Conservation (phyloP, 2,888 invertebrate species). For the Chaitophorus viminalis region DNA sequence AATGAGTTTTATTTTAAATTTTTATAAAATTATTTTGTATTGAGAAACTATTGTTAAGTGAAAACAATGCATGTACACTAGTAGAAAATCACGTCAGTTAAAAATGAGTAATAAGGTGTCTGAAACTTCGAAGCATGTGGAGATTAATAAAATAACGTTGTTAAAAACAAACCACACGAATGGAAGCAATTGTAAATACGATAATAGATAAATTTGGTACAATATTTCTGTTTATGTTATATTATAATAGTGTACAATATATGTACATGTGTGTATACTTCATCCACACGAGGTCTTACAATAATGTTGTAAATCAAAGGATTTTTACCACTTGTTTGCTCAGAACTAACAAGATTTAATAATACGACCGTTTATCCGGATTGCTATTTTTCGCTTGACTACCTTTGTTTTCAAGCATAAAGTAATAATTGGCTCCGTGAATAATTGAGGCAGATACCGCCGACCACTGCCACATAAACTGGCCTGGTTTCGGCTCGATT, state of each 20-base stretch:
- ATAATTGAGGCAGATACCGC: not conserved
- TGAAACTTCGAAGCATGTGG: not conserved
- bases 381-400: not conserved
- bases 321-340: conserved; percentile 47
- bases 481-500: not conserved
- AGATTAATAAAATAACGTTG: not conserved
- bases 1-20: not conserved
- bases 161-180: not conserved
- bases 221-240: too few relatives aligned
- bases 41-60: not conserved
- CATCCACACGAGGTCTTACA: not conserved
- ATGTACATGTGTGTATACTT: not conserved
- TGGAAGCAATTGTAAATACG: not conserved
- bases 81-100: not conserved
- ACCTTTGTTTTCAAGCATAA: not conserved
- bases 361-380: not conserved
- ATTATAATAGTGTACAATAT: too few relatives aligned
- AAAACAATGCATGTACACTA: not conserved
- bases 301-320: conserved; percentile 35
- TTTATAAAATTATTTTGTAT: too few relatives aligned
- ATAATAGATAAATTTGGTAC: not conserved
- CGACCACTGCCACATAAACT: not conserved
- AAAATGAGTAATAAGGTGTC: not conserved
- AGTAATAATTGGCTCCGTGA: not conserved
- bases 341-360: conserved; percentile 30